Evolutionary conservation across 2,113 vertebrate genomes (phyloP).

Genomic region (Corythoichthys intestinalis): DNA sequence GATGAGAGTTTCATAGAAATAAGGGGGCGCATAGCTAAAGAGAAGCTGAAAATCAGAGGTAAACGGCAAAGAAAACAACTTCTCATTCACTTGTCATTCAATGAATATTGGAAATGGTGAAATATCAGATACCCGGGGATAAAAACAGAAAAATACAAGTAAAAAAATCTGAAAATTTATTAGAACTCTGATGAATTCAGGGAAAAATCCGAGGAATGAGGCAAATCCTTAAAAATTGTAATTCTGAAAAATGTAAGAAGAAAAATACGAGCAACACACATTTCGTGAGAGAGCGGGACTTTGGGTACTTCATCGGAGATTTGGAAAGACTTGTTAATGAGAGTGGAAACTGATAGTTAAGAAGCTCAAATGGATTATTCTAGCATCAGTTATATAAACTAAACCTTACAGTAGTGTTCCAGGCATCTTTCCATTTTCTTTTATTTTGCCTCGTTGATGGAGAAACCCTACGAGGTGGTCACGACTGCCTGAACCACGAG

Average conservation of each 20-base stretch:
- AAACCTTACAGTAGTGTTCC: neutral
- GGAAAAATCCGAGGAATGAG: no score
- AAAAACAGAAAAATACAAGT: neutral
- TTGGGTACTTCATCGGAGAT: no score
- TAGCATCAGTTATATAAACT: neutral
- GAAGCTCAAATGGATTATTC: neutral
- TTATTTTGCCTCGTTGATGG: conserved; percentile 18
- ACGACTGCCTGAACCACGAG: conserved; percentile 50
- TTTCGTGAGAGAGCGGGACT: no score
- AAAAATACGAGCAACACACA: neutral
- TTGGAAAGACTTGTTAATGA: no score
- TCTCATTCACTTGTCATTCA: no score
- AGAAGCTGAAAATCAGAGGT: neutral
- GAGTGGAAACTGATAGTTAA: neutral
- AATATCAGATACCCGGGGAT: neutral
- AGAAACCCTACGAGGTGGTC: conserved; percentile 27
- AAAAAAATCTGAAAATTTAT: neutral
- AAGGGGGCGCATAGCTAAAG: neutral
- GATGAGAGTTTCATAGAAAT: no score
- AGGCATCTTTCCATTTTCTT: neutral
- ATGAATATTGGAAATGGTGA: no score
- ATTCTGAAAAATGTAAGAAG: neutral
- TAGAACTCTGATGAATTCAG: no score
- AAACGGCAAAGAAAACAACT: neutral
- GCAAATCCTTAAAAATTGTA: no score